A percentile compares a stretch with the other conserved stretches of the same genome.
phyloP scores from a whole-genome alignment of 2,797 vertebrate species.

The Onychomys torridus region DNA sequence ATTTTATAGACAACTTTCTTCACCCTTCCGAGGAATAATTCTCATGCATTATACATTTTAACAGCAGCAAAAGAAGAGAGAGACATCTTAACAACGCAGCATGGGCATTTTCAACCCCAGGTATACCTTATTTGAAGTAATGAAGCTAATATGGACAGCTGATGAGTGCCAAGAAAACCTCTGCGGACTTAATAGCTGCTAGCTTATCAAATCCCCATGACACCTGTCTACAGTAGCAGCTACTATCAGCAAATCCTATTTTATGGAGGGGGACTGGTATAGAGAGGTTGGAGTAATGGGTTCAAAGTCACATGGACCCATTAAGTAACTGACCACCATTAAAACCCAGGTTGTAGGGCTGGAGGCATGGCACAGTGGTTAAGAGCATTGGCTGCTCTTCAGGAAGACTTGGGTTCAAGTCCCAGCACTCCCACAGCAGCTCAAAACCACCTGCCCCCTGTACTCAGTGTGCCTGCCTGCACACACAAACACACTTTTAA shows the following conservation, averaged over 20 bases:
- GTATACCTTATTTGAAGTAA: constrained; percentile 41
- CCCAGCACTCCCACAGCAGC: background rate
- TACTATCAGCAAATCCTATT: background rate
- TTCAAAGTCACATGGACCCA: background rate
- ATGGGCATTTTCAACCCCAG: background rate
- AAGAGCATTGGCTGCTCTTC: background rate
- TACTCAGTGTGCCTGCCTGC: background rate
- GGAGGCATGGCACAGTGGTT: background rate
- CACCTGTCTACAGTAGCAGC: background rate
- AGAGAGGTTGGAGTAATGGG: background rate
- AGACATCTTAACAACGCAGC: background rate
- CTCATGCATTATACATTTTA: constrained; percentile 44
- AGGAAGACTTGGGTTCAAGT: background rate
- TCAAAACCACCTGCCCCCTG: background rate
- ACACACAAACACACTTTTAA: background rate
- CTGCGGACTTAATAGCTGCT: constrained; percentile 19
- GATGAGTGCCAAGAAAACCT: background rate
- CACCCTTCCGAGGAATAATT: constrained; percentile 43
- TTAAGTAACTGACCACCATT: background rate
- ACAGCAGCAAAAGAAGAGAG: background rate
- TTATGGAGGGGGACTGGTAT: background rate
- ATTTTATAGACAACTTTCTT: constrained; percentile 25
- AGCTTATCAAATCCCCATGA: background rate
- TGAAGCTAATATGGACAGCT: constrained; percentile 34
- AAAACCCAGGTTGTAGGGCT: background rate